Percentiles rank a stretch among this genome's conserved stretches.
These are phyloP conservation scores for Danaus melanippus DNA, from an alignment of 1,140 invertebrate species.

Conservation along the genomic window DNA sequence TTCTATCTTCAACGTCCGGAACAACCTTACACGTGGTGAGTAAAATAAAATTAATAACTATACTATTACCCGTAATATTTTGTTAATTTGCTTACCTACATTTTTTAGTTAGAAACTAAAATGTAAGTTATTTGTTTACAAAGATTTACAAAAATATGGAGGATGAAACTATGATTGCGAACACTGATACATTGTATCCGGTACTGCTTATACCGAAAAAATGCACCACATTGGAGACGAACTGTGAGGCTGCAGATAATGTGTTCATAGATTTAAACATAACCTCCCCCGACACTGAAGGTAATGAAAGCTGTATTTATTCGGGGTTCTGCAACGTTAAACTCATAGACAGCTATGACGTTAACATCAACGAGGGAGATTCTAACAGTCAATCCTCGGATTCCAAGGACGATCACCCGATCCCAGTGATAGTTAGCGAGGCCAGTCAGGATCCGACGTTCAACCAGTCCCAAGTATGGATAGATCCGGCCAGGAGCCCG, in stretches of 20 bases:
- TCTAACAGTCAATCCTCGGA: slow-evolving; percentile 12
- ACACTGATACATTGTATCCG: slow-evolving; percentile 32
- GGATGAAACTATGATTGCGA: slow-evolving; percentile 12
- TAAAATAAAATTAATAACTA: slow-evolving; percentile 30
- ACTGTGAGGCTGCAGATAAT: slow-evolving; percentile 39
- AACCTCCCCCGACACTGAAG: slow-evolving; percentile 41
- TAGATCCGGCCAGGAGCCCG: slow-evolving; percentile 49
- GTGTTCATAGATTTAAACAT: slow-evolving; percentile 51
- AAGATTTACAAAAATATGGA: slow-evolving; percentile 39
- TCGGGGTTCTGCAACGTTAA: slow-evolving; percentile 51
- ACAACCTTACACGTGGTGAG: slow-evolving; percentile 46
- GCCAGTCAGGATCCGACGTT: slow-evolving; percentile 31
- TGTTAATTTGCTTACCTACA: slow-evolving; percentile 40
- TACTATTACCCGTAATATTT: slow-evolving; percentile 26
- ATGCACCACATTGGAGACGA: slow-evolving; percentile 42
- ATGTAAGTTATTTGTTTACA: slow-evolving; percentile 25
- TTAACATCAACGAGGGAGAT: slow-evolving; percentile 21
- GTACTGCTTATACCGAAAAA: slow-evolving; percentile 47
- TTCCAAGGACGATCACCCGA: slow-evolving; percentile 15
- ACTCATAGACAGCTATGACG: slow-evolving; percentile 42
- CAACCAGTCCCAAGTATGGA: slow-evolving; percentile 52
- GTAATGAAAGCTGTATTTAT: slow-evolving; percentile 45
- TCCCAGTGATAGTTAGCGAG: slow-evolving; percentile 25
- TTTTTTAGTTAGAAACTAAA: slow-evolving; percentile 20
- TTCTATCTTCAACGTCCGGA: slow-evolving; percentile 10